Evolutionary conservation across 2,888 invertebrate genomes (phyloP), one percentile per base, ranked within the genome.

Genomic region (Calameuta pallipes): DNA sequence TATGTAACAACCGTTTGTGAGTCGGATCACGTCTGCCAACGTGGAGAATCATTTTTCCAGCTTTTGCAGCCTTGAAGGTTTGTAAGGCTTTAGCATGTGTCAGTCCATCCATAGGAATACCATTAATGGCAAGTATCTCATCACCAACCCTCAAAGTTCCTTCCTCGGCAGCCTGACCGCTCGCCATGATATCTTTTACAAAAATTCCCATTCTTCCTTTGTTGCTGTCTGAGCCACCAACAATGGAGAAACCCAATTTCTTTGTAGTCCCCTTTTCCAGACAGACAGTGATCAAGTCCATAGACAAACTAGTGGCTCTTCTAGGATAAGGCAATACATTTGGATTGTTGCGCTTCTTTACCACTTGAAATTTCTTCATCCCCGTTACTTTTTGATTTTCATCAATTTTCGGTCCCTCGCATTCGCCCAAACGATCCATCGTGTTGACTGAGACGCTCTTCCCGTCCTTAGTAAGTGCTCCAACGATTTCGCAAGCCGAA

Each of bases 241-340:
- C 95, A 75, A 95, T 94, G 75, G 94, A 94, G 87, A 95, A 95
- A 0, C 95, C 95, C 23, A 95, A 90, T 70, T 94, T 94, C 86
- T 94, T 94, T 78, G 92, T 92, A 0, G 92, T 91, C 1, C 94
- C 94, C 85, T 94, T 95, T 83, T 93, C 92, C 82, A 94, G 90
- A 0, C 91, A 89, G 1, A 93, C 89, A 4, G 90, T 89, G 13
- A 90, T 73, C 41, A 89, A 76, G 77, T 91, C 89, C 81, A 88
- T 85, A 4, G 89, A 88, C 1, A 89, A 79, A 77, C 89, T 90
- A 1, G 87, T 84, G 0, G 88, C 87, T 73, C 89, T 85, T 30
- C 88, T 85, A 0, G 85, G 69, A 34, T 81, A 80, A 31, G 82
- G 78, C 56, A 56, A 23, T 2, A 82, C 79, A 0, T 85, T 79